A percentile compares a stretch with the other conserved stretches of the same genome.
Evolutionary conservation across 1,140 invertebrate genomes (phyloP).

Genomic region (Euschistus heros): DNA sequence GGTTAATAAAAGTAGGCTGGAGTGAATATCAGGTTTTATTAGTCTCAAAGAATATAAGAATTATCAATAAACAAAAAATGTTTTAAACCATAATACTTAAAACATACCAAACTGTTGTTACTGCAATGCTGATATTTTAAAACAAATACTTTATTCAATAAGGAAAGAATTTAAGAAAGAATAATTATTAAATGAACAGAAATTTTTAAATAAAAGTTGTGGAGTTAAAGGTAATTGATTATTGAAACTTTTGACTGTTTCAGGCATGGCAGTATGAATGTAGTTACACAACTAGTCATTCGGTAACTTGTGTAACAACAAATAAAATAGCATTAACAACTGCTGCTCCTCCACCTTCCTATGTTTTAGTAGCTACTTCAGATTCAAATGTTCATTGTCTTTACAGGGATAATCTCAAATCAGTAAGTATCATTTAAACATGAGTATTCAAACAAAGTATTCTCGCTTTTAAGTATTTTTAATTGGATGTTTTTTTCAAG

Average conservation of each 20-base stretch:
- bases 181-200: too few species aligned
- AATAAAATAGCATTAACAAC: constrained; percentile 51
- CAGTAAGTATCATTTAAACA: constrained; percentile 35
- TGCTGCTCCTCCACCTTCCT: constrained; percentile 46
- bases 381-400: constrained; percentile 67
- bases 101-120: too few species aligned
- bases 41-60: too few species aligned
- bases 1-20: too few species aligned
- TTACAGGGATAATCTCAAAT: constrained; percentile 61
- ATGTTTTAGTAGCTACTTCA: constrained; percentile 57
- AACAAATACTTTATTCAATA: too few species aligned
- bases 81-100: too few species aligned
- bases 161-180: constrained; percentile 5
- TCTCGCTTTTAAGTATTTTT: background rate
- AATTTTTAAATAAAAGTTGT: too few species aligned
- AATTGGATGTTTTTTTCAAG: constrained; percentile 17
- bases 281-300: constrained; percentile 41
- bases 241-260: too few species aligned
- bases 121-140: too few species aligned
- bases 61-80: too few species aligned
- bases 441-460: background rate
- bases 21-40: too few species aligned
- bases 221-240: too few species aligned
- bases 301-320: constrained; percentile 40
- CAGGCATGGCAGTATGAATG: constrained; percentile 58